Evolutionary conservation across 2,113 vertebrate genomes (phyloP).

Genomic region (Catharus bicknelli): DNA sequence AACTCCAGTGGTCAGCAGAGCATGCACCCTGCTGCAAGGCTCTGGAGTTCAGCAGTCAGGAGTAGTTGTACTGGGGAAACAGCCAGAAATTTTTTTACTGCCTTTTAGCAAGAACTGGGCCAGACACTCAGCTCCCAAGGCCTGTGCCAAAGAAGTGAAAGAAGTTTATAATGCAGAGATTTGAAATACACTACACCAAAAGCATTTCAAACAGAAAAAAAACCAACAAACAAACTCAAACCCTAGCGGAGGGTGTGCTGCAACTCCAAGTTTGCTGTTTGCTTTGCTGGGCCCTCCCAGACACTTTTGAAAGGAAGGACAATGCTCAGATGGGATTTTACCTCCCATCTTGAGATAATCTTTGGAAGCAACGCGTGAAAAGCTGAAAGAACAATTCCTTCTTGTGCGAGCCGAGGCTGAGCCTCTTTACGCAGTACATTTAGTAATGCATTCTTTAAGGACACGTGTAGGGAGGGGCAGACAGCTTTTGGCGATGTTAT

Average conservation of each 20-base stretch:
- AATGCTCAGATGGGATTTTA: constrained; percentile 19
- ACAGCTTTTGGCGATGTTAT: not conserved
- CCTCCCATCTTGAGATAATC: constrained; percentile 48
- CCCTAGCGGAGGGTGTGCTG: not conserved
- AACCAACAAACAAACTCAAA: not conserved
- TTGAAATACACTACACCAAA: not conserved
- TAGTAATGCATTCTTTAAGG: constrained; percentile 46
- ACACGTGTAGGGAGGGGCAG: constrained; percentile 16
- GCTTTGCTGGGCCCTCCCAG: not conserved
- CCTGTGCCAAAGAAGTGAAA: not conserved
- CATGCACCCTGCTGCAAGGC: not conserved
- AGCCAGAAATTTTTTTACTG: constrained; percentile 28
- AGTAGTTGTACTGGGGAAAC: not conserved
- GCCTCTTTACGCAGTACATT: not conserved
- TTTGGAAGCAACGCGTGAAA: not conserved
- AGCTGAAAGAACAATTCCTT: constrained; percentile 31
- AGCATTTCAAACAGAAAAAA: not conserved
- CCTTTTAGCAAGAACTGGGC: constrained; percentile 32
- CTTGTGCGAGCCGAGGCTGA: not conserved
- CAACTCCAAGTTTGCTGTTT: not conserved
- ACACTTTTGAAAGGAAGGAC: not conserved
- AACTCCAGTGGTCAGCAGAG: constrained; percentile 9
- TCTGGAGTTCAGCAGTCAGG: not conserved
- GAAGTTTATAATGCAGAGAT: not conserved
- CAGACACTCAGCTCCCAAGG: constrained; percentile 1